phyloP scores from a whole-genome alignment of 2,888 invertebrate genomes.

The Eupithecia subfuscata region DNA sequence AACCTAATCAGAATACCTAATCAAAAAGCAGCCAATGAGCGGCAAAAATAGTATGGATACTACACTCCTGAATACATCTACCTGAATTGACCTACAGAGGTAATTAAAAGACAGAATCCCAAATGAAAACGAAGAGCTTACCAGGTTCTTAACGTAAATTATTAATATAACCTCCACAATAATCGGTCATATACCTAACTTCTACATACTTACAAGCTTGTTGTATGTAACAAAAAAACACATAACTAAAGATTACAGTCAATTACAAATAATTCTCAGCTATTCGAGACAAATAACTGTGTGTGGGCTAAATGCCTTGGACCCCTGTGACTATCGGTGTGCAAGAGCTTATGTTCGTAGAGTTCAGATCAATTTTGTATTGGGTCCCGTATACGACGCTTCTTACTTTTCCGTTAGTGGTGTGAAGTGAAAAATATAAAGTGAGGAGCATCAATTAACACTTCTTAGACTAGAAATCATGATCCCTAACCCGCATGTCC shows the following conservation, averaged over 20 bases:
- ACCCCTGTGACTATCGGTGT: background rate
- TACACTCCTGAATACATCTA: background rate
- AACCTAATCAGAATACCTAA: too few relatives aligned
- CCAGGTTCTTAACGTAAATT: background rate
- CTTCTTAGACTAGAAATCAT: too few relatives aligned
- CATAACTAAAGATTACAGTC: conserved; percentile 48
- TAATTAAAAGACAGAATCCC: too few relatives aligned
- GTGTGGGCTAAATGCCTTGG: conserved; percentile 31
- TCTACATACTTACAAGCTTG: conserved; percentile 14
- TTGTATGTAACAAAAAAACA: conserved; percentile 40
- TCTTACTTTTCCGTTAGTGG: background rate
- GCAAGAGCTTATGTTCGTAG: background rate
- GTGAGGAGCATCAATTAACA: too few relatives aligned
- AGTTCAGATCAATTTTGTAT: background rate
- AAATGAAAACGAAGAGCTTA: too few relatives aligned
- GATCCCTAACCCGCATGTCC: too few relatives aligned
- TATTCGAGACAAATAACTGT: conserved; percentile 35
- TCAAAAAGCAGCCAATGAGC: too few relatives aligned
- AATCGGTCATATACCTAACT: background rate
- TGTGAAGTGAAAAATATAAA: too few relatives aligned
- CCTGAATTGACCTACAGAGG: background rate
- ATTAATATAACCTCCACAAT: conserved; percentile 1
- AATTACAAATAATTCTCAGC: conserved; percentile 49
- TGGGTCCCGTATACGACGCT: background rate
- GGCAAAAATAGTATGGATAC: too few relatives aligned